These are phyloP conservation scores for Volucella inflata DNA, from an alignment of 2,888 invertebrate genomes.

Conservation along the genomic window DNA sequence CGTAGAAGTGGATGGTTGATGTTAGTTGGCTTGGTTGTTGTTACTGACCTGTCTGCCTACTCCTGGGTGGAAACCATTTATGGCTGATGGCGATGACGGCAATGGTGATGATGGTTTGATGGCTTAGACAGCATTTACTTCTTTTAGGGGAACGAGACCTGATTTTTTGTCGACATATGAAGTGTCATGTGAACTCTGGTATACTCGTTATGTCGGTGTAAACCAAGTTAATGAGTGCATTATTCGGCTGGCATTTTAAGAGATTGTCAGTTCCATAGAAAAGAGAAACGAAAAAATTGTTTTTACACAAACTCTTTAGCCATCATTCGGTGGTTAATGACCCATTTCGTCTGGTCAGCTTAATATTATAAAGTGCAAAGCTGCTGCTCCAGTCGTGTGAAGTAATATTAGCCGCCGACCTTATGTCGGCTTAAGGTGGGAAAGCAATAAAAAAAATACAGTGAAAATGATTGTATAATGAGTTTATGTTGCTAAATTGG, in stretches of 20 bases:
- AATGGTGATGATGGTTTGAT: neutral
- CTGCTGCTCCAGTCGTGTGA: neutral
- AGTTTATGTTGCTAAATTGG: slow-evolving; percentile 33
- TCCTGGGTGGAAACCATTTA: slow-evolving; percentile 55
- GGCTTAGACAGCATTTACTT: slow-evolving; percentile 3
- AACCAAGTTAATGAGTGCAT: too few species aligned
- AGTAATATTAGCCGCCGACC: slow-evolving; percentile 16
- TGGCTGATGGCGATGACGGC: slow-evolving; percentile 38
- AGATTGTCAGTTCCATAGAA: neutral
- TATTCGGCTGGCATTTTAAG: neutral
- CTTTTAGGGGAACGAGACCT: too few species aligned
- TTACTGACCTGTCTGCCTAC: slow-evolving; percentile 32
- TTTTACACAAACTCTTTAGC: slow-evolving; percentile 22
- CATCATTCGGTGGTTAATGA: slow-evolving; percentile 41
- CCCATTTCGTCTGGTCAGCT: slow-evolving; percentile 24
- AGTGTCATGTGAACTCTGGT: too few species aligned
- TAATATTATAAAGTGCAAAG: neutral
- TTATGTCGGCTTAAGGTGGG: slow-evolving; percentile 5
- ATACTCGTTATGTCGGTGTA: too few species aligned
- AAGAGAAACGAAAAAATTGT: slow-evolving; percentile 6
- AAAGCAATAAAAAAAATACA: slow-evolving; percentile 10
- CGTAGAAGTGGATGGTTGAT: too few species aligned
- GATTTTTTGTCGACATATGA: too few species aligned
- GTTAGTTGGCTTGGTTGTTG: slow-evolving; percentile 21
- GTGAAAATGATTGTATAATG: neutral